Conservation (phyloP, 2,113 vertebrate species). For the Antigone vipio region DNA sequence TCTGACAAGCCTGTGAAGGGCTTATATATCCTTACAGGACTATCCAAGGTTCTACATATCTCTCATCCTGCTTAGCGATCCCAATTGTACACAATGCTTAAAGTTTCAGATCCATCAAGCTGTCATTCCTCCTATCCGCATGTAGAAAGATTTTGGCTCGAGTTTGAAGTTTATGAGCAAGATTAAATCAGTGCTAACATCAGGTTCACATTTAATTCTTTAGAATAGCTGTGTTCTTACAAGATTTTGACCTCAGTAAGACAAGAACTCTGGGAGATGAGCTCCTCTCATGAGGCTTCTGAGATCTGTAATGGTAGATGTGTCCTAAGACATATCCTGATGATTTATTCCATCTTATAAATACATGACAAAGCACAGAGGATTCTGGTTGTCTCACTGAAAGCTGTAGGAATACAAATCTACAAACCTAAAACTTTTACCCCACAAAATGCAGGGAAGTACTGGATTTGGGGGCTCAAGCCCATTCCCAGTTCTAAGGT, state of each 20-base stretch:
- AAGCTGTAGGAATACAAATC: not conserved
- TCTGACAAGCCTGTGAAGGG: constrained; percentile 8
- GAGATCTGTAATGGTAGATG: not conserved
- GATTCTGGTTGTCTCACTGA: not conserved
- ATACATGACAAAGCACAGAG: not conserved
- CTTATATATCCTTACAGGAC: constrained; percentile 16
- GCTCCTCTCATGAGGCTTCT: not conserved
- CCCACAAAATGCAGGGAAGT: not conserved
- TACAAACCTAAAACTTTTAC: not conserved
- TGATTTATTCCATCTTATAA: not conserved
- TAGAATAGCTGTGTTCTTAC: not conserved
- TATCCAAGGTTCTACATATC: not conserved
- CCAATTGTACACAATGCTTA: not conserved
- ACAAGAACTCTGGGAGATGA: not conserved
- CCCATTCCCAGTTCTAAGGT: not conserved
- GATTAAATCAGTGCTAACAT: constrained; percentile 50
- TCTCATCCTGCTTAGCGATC: constrained; percentile 7
- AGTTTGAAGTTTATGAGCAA: constrained; percentile 15
- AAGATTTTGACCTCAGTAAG: constrained; percentile 25
- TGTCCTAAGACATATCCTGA: not conserved
- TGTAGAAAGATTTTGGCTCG: constrained; percentile 1
- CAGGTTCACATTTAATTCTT: constrained; percentile 32
- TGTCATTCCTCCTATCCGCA: not conserved
- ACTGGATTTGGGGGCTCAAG: not conserved
- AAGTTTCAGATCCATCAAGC: constrained; percentile 51